A percentile compares a stretch with the other conserved stretches of the same genome.
phyloP scores from a whole-genome alignment of 2,797 vertebrate species.

The Lateolabrax maculatus region DNA sequence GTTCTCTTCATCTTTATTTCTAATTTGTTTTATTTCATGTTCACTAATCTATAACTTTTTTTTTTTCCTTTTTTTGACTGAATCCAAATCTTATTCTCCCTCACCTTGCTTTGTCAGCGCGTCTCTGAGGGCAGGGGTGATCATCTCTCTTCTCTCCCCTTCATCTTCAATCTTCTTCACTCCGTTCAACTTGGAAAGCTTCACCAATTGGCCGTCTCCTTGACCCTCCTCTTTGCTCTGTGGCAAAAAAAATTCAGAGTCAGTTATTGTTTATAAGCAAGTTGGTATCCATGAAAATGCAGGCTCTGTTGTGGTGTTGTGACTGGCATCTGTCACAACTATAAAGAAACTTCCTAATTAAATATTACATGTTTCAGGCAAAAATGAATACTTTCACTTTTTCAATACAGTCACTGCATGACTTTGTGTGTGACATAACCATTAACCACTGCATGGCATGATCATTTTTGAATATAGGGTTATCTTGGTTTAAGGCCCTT shows the following conservation, averaged over 20 bases:
- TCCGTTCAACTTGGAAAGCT: constrained; percentile 68
- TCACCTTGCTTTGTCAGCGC: constrained; percentile 96
- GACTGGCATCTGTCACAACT: not conserved
- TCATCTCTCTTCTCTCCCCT: constrained; percentile 91
- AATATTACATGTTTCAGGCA: not conserved
- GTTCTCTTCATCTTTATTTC: not conserved
- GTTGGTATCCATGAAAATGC: not conserved
- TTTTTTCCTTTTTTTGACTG: too few relatives aligned
- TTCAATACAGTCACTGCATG: constrained; percentile 3
- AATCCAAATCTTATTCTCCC: not conserved
- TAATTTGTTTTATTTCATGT: not conserved
- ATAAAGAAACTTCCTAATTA: too few relatives aligned
- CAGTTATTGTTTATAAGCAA: not conserved
- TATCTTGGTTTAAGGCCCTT: not conserved
- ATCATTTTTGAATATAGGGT: not conserved
- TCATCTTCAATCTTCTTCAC: constrained; percentile 75
- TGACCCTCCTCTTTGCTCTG: constrained; percentile 73
- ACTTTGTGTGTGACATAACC: constrained; percentile 20
- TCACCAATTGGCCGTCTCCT: constrained; percentile 69
- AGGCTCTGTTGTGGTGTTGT: not conserved
- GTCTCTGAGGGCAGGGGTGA: constrained; percentile 91
- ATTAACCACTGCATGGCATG: not conserved
- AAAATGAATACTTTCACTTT: not conserved
- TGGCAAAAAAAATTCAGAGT: constrained; percentile 26
- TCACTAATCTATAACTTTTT: not conserved